Base-by-base conservation (phyloP, 2,888 invertebrate species). In the Serrognathus titanus region DNA sequence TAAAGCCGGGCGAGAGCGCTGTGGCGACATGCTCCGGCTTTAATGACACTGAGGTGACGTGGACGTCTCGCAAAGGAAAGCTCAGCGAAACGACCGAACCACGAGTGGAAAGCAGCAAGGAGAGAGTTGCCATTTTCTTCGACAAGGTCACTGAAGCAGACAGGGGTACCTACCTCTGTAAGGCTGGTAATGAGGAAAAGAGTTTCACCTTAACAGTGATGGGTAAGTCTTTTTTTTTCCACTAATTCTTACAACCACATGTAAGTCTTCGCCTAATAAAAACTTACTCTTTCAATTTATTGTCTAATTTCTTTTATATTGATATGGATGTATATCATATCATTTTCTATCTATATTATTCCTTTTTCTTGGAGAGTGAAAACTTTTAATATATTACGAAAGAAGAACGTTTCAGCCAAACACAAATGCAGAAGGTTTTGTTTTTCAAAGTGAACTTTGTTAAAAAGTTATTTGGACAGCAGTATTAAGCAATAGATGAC, bases 121-220 rank as follows among this genome's bases (percentile, higher is more conserved):
- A 66, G 35, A 71, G 73, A 20, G 71, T 70, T 10, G 61, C 69
- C n/a, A 60, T 74, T 39, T 56, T 66, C 31, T 74, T 84, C 70
- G 78, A 77, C 68, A 79, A 79, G 64, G 80, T 83, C 57, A 79
- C 79, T 37, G 75, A 80, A 60, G 79, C 80, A 55, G 83, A 84
- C 71, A 78, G 79, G 59, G 85, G 84, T 58, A 80, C 79, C 65
- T 85, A 84, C 73, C 79, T 79, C 59, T 85, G 85, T 71, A 78
- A 78, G 61, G 83, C 82, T 56, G 79, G 77, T 64, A 81, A 82
- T 69, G 72, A 71, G 4, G 59, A 20, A 66, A 64, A 16, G 53
- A 59, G 11, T 71, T 72, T 55, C 59, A 64, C 16, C 66, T 74
- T 38, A 31, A 65, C 55, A 9, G 70, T 74, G 6, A 67, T 69